Percentiles rank a stretch among this genome's conserved stretches.
phyloP scores from a whole-genome alignment of 2,888 invertebrate genomes.

The Halocaridina rubra region DNA sequence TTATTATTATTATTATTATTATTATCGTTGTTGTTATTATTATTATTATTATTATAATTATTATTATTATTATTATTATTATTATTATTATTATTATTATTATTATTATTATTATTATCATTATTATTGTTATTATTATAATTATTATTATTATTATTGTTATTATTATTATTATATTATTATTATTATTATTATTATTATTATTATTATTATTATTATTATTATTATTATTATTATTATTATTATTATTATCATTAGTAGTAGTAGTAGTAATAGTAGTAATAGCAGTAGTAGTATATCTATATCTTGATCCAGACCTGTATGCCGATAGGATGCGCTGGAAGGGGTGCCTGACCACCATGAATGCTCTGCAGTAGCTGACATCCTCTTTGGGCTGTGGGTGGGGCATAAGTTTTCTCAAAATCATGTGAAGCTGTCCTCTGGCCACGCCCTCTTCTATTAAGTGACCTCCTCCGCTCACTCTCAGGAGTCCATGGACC shows the following conservation, averaged over 20 bases:
- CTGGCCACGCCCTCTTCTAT: not conserved
- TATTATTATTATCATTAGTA: not conserved
- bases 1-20: not conserved
- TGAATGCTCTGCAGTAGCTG: slow-evolving; percentile 11
- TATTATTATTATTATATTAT: not conserved
- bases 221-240: not conserved
- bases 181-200: not conserved
- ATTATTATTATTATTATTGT: not conserved
- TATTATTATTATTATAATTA: not conserved
- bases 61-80: not conserved
- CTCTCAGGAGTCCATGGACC: slow-evolving; percentile 15
- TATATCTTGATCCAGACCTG: slow-evolving; percentile 26
- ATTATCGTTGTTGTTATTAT: not conserved
- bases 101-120: not conserved
- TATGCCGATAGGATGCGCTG: slow-evolving; percentile 56
- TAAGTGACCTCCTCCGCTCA: not conserved
- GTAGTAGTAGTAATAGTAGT: not conserved
- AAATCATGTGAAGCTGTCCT: slow-evolving; percentile 18
- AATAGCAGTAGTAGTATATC: not conserved
- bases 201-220: not conserved
- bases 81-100: not conserved
- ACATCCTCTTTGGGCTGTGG: slow-evolving; percentile 18
- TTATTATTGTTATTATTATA: not conserved
- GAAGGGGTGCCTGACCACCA: slow-evolving; percentile 59
- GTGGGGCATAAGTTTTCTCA: slow-evolving; percentile 25